Evolutionary conservation across 2,113 vertebrate genomes (phyloP).

Genomic region (Chaetodon trifascialis): DNA sequence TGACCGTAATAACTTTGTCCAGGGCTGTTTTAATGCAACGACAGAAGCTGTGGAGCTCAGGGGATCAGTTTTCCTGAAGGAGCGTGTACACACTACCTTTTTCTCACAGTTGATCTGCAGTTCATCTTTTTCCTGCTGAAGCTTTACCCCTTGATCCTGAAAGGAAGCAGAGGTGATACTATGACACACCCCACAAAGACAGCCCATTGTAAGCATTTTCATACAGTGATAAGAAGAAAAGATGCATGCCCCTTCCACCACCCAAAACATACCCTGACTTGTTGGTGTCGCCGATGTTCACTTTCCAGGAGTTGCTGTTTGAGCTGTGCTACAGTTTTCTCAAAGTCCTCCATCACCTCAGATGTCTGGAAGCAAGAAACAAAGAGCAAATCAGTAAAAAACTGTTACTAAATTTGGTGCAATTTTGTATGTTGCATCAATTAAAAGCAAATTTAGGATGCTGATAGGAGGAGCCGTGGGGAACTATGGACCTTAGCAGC

Average conservation of each 20-base stretch:
- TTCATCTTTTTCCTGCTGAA: conserved; percentile 87
- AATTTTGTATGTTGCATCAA: not conserved
- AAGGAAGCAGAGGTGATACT: conserved; percentile 22
- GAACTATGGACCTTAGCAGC: conserved; percentile 86
- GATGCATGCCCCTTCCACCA: not conserved
- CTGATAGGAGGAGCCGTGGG: not conserved
- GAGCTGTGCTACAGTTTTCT: conserved; percentile 80
- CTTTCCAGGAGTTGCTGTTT: conserved; percentile 87
- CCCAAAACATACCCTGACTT: conserved; percentile 84
- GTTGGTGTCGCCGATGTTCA: conserved; percentile 86
- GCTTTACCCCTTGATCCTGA: conserved; percentile 89
- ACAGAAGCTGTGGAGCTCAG: conserved; percentile 36
- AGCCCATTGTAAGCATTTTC: not conserved
- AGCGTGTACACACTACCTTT: conserved; percentile 84
- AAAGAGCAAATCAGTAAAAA: conserved; percentile 1
- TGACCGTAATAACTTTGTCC: conserved; percentile 51
- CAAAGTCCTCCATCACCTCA: conserved; percentile 86
- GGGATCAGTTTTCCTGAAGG: conserved; percentile 14
- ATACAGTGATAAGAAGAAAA: not conserved
- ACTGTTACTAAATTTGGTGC: not conserved
- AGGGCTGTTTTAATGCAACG: conserved; percentile 33
- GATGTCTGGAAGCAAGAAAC: conserved; percentile 82
- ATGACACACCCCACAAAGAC: not conserved
- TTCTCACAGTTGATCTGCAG: conserved; percentile 86
- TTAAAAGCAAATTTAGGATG: conserved; percentile 5